Evolutionary conservation across 2,888 invertebrate species (phyloP), one percentile per base, ranked within the genome.

Genomic region (Minunthozetes semirufus): DNA sequence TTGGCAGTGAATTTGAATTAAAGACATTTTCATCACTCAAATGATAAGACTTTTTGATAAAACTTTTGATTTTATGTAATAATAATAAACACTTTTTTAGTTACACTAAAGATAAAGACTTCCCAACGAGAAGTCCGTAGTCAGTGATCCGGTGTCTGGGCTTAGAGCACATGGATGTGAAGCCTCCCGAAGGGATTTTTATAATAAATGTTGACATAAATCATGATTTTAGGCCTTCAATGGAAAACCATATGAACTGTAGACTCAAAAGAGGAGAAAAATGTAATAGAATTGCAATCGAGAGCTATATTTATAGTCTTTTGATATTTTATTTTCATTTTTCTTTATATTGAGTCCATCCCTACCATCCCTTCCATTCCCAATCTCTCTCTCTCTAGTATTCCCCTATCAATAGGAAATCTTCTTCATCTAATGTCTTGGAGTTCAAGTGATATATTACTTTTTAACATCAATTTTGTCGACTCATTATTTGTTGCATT

Each of bases 231-330:
- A 8, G 19, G 25, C 42, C 13, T 46, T 19, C 38, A 68, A 42
- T 68, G 25, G n/a, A 68, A 46, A 19, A 46, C 42, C 42, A 68
- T 68, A 46, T 68, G 68, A 68, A 68, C 68, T 46, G 19, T 6
- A 25, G 46, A 68, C 9, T 33, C 33, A 33, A 33, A 33, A 46
- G 0, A 8, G 46, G 22, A 8, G 38, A 46, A 68, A 68, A 68
- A n/a, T 68, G 68, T 68, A 68, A 68, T 68, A 68, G n/a, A 33
- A 46, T 68, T 68, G 19, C 68, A 68, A 68, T 68, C n/a, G 68
- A 68, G 68, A 68, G n/a, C 5, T 8, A 46, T 46, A 25, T 68
- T 42, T 68, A n/a, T 42, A 22, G 42, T 46, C 42, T 46, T 68
- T 68, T 22, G 68, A 68, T 68, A 25, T 68, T 46, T 68, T 68